phyloP scores from a whole-genome alignment of 2,888 invertebrate species.

The Trissonchulus latispiculum region DNA sequence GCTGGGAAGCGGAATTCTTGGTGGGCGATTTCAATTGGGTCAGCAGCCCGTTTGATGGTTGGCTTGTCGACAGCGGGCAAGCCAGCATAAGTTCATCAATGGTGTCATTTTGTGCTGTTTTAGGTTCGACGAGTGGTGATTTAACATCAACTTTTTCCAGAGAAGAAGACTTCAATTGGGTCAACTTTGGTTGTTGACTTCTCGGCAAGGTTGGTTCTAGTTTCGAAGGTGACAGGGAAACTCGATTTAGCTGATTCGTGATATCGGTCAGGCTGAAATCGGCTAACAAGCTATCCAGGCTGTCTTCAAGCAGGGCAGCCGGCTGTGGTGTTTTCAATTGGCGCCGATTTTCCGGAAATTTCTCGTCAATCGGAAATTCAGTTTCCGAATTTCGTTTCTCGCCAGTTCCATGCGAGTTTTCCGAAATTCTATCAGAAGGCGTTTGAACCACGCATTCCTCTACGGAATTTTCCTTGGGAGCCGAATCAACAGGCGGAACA shows the following conservation, averaged over 20 bases:
- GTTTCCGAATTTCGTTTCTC: neutral
- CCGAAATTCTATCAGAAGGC: neutral
- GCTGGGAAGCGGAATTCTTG: too few species aligned
- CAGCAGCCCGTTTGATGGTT: too few species aligned
- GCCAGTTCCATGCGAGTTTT: neutral
- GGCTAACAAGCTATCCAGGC: neutral
- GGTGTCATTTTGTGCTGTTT: too few species aligned
- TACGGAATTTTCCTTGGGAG: neutral
- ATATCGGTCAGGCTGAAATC: neutral
- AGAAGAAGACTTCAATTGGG: too few species aligned
- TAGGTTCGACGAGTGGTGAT: too few species aligned
- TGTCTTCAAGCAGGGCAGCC: neutral
- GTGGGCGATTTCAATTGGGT: too few species aligned
- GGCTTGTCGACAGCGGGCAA: too few species aligned
- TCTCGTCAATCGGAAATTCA: neutral
- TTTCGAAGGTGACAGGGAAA: neutral
- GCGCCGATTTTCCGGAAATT: neutral
- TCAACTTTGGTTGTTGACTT: too few species aligned
- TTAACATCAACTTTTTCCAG: too few species aligned
- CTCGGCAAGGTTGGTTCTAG: too few species aligned
- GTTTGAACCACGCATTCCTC: neutral
- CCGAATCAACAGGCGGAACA: neutral
- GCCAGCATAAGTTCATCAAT: too few species aligned
- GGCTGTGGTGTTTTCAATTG: neutral
- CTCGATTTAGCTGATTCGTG: neutral